These are phyloP conservation scores for Nasonia vitripennis DNA, from an alignment of 1,140 invertebrate genomes.

Conservation along the genomic window DNA sequence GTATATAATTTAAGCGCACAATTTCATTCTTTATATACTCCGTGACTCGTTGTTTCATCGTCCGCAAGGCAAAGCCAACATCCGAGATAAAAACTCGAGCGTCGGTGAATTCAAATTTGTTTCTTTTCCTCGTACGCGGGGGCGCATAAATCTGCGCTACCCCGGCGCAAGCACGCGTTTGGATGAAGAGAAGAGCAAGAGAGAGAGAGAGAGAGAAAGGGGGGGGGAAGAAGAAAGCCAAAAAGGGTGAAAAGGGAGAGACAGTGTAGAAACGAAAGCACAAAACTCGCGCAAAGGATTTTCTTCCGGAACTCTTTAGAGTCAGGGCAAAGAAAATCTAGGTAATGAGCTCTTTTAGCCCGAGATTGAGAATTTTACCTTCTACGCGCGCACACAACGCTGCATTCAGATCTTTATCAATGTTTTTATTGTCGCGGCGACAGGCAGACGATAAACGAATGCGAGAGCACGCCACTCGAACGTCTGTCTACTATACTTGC, in stretches of 20 bases:
- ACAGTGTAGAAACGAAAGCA: background rate
- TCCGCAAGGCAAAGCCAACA: background rate
- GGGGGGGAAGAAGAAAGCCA: background rate
- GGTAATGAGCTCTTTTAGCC: background rate
- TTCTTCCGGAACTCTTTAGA: background rate
- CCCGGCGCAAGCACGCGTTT: background rate
- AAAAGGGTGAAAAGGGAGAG: background rate
- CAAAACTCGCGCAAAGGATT: background rate
- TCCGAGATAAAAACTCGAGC: background rate
- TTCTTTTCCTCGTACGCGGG: background rate
- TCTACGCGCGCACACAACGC: background rate
- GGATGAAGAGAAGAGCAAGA: background rate
- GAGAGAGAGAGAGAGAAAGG: background rate
- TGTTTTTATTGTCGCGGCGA: background rate
- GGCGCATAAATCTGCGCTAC: background rate
- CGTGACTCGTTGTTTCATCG: background rate
- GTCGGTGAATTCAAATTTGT: slow-evolving; percentile 4
- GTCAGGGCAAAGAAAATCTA: background rate
- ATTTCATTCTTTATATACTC: background rate
- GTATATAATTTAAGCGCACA: background rate
- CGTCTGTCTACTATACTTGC: background rate
- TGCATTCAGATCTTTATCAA: background rate
- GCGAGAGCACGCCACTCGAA: background rate
- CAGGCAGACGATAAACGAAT: background rate
- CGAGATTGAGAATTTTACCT: background rate